A percentile compares a stretch with the other conserved stretches of the same genome.
Conservation (phyloP, 2,797 vertebrate species). For the Acropternis orthonyx region DNA sequence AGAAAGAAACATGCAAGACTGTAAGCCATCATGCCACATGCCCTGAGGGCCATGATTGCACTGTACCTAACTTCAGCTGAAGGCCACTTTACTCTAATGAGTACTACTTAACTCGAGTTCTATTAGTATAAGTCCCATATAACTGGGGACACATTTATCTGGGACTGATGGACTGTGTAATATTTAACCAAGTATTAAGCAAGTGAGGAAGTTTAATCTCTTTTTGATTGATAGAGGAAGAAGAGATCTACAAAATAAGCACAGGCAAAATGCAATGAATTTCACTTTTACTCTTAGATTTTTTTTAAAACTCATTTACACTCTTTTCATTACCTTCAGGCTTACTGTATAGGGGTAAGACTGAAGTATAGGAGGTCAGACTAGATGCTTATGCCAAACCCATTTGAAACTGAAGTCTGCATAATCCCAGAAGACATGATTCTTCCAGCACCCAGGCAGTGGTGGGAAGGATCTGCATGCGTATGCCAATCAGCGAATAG, state of each 20-base stretch:
- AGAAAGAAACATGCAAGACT: neutral
- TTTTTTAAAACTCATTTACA: neutral
- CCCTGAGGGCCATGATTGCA: neutral
- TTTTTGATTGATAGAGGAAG: conserved; percentile 15
- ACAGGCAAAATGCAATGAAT: neutral
- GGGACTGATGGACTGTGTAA: neutral
- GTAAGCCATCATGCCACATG: neutral
- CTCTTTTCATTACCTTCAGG: neutral
- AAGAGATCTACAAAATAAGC: neutral
- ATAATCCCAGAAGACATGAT: neutral
- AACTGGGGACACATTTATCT: neutral
- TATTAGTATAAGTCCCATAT: neutral
- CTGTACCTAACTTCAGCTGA: neutral
- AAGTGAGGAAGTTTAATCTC: neutral
- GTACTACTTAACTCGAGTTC: neutral
- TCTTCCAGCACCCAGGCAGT: neutral
- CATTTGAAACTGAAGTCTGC: neutral
- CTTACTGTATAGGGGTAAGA: neutral
- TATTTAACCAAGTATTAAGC: conserved; percentile 20
- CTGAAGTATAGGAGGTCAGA: neutral
- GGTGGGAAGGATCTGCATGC: neutral
- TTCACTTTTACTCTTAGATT: neutral
- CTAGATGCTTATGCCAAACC: neutral
- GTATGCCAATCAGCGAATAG: neutral
- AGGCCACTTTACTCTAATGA: conserved; percentile 1